phyloP scores from a whole-genome alignment of 2,888 invertebrate genomes.

The Pecten maximus region DNA sequence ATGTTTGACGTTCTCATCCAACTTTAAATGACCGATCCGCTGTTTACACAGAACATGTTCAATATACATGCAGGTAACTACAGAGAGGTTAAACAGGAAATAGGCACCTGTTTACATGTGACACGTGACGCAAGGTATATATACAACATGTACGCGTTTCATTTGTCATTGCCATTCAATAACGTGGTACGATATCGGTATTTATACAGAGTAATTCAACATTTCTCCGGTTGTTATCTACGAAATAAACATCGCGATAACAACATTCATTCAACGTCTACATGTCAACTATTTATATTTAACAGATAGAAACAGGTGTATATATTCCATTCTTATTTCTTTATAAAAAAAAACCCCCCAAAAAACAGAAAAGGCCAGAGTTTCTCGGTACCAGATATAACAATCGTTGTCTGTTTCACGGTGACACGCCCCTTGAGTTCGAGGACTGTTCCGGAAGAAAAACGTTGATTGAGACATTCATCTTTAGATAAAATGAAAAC shows the following conservation, averaged over 20 bases:
- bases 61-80: conserved; percentile 7
- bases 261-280: not conserved
- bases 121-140: not conserved
- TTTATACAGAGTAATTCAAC: not conserved
- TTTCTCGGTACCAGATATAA: not conserved
- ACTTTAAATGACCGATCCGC: not conserved
- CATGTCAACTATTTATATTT: not conserved
- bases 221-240: not conserved
- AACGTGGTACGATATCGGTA: not conserved
- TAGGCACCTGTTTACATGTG: conserved; percentile 12
- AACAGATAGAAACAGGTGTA: not conserved
- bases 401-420: not conserved
- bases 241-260: not conserved
- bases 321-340: not conserved
- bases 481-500: not conserved
- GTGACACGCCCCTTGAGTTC: not conserved
- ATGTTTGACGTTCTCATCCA: not conserved
- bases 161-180: conserved; percentile 15
- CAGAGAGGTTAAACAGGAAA: not conserved
- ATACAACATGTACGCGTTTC: not conserved
- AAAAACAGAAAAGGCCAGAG: not conserved
- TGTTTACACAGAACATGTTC: not conserved
- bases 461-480: not conserved
- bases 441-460: conserved; percentile 21
- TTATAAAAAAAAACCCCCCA: not conserved